Percentiles rank a stretch among this genome's conserved stretches.
These are phyloP conservation scores for Lycaena phlaeas DNA, from an alignment of 2,888 invertebrate species.

Conservation along the genomic window DNA sequence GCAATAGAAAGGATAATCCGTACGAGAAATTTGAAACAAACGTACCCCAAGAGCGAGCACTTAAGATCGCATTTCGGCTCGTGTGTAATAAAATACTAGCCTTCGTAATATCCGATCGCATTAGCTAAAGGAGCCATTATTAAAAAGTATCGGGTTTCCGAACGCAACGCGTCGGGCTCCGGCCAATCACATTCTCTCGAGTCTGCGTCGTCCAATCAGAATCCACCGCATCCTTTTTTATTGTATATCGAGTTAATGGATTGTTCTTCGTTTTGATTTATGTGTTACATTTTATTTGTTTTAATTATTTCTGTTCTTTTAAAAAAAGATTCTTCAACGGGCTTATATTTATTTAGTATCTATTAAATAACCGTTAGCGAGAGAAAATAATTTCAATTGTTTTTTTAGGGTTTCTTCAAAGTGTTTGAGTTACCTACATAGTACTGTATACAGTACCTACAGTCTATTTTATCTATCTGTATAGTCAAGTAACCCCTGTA, in stretches of 20 bases:
- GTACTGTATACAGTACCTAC: too few species aligned
- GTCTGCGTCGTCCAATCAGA: constrained; percentile 48
- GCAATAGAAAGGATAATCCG: constrained; percentile 34
- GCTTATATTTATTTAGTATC: background rate
- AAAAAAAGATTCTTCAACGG: background rate
- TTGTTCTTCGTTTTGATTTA: constrained; percentile 69
- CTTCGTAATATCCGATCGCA: constrained; percentile 64
- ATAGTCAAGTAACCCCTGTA: too few species aligned
- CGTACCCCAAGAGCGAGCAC: constrained; percentile 38
- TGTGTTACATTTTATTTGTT: constrained; percentile 33
- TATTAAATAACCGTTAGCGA: background rate
- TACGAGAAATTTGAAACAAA: constrained; percentile 42
- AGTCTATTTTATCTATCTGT: too few species aligned
- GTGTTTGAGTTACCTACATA: too few species aligned
- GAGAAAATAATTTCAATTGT: too few species aligned
- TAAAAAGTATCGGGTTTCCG: constrained; percentile 71
- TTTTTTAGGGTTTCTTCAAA: too few species aligned
- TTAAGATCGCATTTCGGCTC: constrained; percentile 52
- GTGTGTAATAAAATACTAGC: constrained; percentile 66
- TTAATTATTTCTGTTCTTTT: constrained; percentile 5
- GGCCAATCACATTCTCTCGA: constrained; percentile 52
- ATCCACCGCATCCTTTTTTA: constrained; percentile 45
- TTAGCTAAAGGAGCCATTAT: constrained; percentile 71
- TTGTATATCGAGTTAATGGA: constrained; percentile 65
- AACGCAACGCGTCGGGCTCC: constrained; percentile 43